Percentiles rank a stretch among this genome's conserved stretches.
These are phyloP conservation scores for Conus betulinus DNA, from an alignment of 1,140 invertebrate species.

Conservation along the genomic window DNA sequence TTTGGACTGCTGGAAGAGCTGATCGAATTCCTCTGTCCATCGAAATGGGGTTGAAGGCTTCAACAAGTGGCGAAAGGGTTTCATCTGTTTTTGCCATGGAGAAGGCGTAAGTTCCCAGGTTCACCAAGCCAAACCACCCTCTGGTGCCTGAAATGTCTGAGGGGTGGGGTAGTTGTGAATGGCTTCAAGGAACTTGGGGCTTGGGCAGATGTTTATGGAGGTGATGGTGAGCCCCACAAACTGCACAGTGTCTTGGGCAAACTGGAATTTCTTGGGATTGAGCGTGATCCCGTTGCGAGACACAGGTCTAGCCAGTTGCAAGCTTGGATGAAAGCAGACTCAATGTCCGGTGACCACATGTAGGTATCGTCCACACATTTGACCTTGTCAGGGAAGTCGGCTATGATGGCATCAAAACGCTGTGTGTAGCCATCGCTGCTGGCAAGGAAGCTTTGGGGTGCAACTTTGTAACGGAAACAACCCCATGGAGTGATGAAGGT, in stretches of 20 bases:
- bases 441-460: no score
- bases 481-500: no score
- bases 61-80: slow-evolving; percentile 46
- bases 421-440: no score
- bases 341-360: slow-evolving; percentile 44
- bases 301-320: slow-evolving; percentile 47
- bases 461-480: not conserved
- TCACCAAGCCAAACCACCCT: slow-evolving; percentile 61
- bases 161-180: slow-evolving; percentile 42
- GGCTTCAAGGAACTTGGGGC: slow-evolving; percentile 42
- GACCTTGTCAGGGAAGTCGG: slow-evolving; percentile 37
- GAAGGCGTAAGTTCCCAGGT: slow-evolving; percentile 58
- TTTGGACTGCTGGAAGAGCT: slow-evolving; percentile 48
- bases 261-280: slow-evolving; percentile 63
- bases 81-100: slow-evolving; percentile 39
- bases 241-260: slow-evolving; percentile 46
- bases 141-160: slow-evolving; percentile 44
- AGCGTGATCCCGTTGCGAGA: slow-evolving; percentile 59
- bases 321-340: slow-evolving; percentile 45
- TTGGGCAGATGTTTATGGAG: slow-evolving; percentile 46
- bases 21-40: slow-evolving; percentile 45
- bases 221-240: no score
- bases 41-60: slow-evolving; percentile 37
- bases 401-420: slow-evolving; percentile 11
- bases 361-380: slow-evolving; percentile 49